These are phyloP conservation scores for Xiphorhynchus erythropygius DNA, from an alignment of 2,797 vertebrate species.

Conservation along the genomic window DNA sequence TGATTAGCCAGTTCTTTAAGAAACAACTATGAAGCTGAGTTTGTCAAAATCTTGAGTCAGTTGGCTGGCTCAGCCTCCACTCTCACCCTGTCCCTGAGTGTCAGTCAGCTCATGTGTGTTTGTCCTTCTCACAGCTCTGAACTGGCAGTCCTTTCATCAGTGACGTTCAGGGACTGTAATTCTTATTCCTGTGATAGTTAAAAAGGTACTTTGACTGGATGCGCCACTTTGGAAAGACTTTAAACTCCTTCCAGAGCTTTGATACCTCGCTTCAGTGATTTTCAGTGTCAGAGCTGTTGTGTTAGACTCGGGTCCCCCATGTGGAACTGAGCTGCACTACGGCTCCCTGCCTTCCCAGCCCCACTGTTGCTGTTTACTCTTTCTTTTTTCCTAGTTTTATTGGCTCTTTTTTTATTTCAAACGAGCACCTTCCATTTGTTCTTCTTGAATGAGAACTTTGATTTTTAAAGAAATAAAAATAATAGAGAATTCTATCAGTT, in stretches of 20 bases:
- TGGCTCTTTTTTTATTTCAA: background rate
- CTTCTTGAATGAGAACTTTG: background rate
- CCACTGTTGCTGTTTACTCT: background rate
- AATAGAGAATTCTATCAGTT: background rate
- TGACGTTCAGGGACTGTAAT: rapidly evolving
- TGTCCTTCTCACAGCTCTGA: background rate
- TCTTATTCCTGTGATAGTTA: background rate
- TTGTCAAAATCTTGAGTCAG: rapidly evolving
- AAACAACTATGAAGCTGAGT: rapidly evolving
- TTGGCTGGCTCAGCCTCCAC: rapidly evolving
- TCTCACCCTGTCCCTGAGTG: too few species aligned
- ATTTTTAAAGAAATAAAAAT: background rate
- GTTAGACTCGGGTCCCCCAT: slow-evolving; percentile 45
- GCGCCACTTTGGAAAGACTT: background rate
- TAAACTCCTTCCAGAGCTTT: background rate
- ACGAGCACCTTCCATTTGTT: background rate
- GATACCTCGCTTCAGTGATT: rapidly evolving
- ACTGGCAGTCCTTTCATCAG: background rate
- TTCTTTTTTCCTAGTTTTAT: background rate
- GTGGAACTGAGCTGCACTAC: slow-evolving; percentile 45
- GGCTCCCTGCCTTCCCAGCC: background rate
- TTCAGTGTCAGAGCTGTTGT: background rate
- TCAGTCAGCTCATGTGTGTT: rapidly evolving
- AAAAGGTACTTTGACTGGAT: background rate
- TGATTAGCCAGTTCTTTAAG: background rate